A percentile compares a stretch with the other conserved stretches of the same genome.
phyloP scores from a whole-genome alignment of 2,797 vertebrate genomes.

The Zalophus californianus region DNA sequence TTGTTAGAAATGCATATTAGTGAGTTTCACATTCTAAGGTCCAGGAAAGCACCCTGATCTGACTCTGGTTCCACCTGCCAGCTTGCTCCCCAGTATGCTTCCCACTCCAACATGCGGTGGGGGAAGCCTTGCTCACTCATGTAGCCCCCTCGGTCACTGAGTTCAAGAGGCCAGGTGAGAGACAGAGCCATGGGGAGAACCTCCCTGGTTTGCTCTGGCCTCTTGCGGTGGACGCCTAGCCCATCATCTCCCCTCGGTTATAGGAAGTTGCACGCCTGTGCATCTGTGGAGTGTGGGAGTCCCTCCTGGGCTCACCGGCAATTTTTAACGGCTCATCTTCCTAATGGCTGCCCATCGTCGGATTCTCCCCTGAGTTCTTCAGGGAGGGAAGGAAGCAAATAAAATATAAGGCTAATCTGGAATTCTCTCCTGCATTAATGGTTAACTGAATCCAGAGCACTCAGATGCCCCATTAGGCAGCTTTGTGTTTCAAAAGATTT shows the following conservation, averaged over 20 bases:
- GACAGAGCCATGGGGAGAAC: rapidly evolving
- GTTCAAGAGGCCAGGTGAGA: background rate
- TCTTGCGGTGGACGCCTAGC: background rate
- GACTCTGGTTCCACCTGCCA: background rate
- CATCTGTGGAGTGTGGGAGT: background rate
- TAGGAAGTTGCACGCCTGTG: background rate
- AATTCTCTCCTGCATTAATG: background rate
- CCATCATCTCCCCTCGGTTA: background rate
- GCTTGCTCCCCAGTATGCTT: background rate
- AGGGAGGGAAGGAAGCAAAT: background rate
- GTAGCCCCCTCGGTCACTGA: background rate
- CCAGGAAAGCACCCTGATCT: rapidly evolving
- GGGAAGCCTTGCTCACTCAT: background rate
- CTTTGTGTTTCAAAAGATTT: background rate
- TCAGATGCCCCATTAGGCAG: background rate
- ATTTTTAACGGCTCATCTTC: background rate
- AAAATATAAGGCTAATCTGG: background rate
- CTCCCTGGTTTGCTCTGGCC: background rate
- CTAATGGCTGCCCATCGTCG: background rate
- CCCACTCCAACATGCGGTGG: rapidly evolving
- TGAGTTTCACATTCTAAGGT: too few relatives aligned
- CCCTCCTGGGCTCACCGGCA: background rate
- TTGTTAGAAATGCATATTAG: background rate
- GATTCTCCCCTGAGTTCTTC: background rate
- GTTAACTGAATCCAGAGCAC: background rate